A percentile compares a stretch with the other conserved stretches of the same genome.
Conservation (phyloP, 1,140 invertebrate species). For the Pogonomyrmex californicus region DNA sequence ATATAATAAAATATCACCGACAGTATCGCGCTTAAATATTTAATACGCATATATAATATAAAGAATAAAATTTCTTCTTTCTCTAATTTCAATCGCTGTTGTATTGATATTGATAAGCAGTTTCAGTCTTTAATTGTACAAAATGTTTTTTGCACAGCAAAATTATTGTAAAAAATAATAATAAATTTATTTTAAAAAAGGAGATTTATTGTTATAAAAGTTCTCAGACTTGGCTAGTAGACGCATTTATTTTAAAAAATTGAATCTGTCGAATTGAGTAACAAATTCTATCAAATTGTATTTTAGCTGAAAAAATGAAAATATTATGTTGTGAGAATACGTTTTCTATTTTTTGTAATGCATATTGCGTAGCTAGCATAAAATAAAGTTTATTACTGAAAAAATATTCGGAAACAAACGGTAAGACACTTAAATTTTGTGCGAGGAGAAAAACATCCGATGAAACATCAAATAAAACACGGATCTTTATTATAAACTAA, state of each 20-base stretch:
- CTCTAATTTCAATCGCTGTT: not conserved
- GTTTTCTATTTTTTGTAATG: constrained; percentile 8
- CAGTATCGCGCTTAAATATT: not conserved
- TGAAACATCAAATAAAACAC: not conserved
- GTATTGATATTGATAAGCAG: not conserved
- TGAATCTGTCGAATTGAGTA: not conserved
- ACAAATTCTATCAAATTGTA: not conserved
- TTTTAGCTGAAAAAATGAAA: not conserved
- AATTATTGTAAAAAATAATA: not conserved
- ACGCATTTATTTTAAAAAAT: not conserved
- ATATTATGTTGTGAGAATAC: not conserved
- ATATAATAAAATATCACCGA: not conserved
- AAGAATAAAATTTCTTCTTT: not conserved
- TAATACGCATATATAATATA: not conserved
- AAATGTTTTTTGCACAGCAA: not conserved
- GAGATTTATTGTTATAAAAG: not conserved
- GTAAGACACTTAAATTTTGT: no score
- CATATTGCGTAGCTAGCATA: constrained; percentile 72
- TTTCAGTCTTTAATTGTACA: not conserved
- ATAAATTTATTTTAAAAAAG: not conserved
- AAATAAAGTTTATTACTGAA: constrained; percentile 51
- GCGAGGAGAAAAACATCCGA: not conserved
- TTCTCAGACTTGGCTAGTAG: not conserved
- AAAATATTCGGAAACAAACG: constrained; percentile 52
- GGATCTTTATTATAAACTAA: constrained; percentile 19